Evolutionary conservation across 2,888 invertebrate genomes (phyloP), one percentile per base, ranked within the genome.

Genomic region (Platycheirus albimanus): DNA sequence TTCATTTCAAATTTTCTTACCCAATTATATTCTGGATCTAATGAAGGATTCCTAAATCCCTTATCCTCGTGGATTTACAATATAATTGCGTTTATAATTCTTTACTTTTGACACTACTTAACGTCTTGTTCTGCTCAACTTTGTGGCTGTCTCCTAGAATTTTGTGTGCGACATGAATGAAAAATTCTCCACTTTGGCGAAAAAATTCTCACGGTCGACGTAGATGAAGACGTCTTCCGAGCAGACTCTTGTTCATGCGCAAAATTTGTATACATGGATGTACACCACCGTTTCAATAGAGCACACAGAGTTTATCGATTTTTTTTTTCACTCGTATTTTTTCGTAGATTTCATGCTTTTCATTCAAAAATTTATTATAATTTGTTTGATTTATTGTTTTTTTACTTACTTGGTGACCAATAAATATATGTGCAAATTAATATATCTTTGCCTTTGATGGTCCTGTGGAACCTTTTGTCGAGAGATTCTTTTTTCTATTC

Each of bases 221-320:
- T 41, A 45, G 51, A 43, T n/a, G 13, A 20, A 19, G 54, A 41
- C 45, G 0, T 61, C 45, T 45, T 61, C 38, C n/a, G 45, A 49
- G 67, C 66, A 54, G 47, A 20, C 83, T 83, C 69, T 30, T 77
- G 81, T 78, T 69, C 83, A 83, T 83, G 83, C 83, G 83, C 83
- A 49, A 69, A 83, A 67, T 77, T 67, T 81, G 79, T 72, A 58
- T 58, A 58, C 58, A 58, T 24, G 58, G 41, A 58, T 28, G 71
- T 81, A 77, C 63, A 77, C 56, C 47, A 36, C 30, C 28, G 24
- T n/a, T n/a, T n/a, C n/a, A n/a, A n/a, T n/a, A n/a, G n/a, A n/a
- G n/a, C 36, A 45, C 70, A 64, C 38, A 43, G 41, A 56, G 36
- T 24, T 43, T 72, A 77, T 76, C 77, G 81, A 77, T 77, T 81